phyloP scores from a whole-genome alignment of 1,140 invertebrate species.

The Euura saliciscinereae region DNA sequence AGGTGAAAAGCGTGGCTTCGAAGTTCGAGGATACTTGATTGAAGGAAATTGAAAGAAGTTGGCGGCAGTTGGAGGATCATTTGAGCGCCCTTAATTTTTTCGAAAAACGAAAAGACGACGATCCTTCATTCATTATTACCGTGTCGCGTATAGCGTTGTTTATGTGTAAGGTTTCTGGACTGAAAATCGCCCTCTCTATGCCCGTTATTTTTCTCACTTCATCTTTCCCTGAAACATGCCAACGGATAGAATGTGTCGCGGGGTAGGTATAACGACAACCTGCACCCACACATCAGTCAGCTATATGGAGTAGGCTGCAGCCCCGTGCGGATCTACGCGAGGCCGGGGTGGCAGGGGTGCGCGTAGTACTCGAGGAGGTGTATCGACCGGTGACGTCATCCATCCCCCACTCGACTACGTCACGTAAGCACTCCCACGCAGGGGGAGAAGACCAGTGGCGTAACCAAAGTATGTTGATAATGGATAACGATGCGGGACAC shows the following conservation, averaged over 20 bases:
- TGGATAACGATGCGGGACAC: not conserved
- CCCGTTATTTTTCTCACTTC: no score
- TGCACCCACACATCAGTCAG: no score
- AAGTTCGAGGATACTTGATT: no score
- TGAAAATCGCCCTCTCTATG: no score
- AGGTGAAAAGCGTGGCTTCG: no score
- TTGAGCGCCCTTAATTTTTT: not conserved
- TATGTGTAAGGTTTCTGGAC: no score
- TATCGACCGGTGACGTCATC: conserved; percentile 53
- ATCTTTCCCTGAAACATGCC: no score
- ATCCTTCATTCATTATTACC: not conserved
- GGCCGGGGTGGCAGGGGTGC: conserved; percentile 39
- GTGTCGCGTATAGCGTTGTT: no score
- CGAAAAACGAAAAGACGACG: no score
- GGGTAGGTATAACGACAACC: conserved; percentile 20
- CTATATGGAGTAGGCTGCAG: conserved; percentile 31
- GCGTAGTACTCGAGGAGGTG: conserved; percentile 33
- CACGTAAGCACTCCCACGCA: conserved; percentile 15
- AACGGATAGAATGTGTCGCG: no score
- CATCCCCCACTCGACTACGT: conserved; percentile 24
- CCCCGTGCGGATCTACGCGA: conserved; percentile 35
- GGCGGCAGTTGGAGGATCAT: not conserved
- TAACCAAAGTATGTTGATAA: conserved; percentile 5
- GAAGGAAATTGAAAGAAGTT: no score
- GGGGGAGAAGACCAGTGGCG: conserved; percentile 11